Percentiles rank a stretch among this genome's conserved stretches.
phyloP scores from a whole-genome alignment of 2,113 vertebrate genomes.

The Actinemys pallida region DNA sequence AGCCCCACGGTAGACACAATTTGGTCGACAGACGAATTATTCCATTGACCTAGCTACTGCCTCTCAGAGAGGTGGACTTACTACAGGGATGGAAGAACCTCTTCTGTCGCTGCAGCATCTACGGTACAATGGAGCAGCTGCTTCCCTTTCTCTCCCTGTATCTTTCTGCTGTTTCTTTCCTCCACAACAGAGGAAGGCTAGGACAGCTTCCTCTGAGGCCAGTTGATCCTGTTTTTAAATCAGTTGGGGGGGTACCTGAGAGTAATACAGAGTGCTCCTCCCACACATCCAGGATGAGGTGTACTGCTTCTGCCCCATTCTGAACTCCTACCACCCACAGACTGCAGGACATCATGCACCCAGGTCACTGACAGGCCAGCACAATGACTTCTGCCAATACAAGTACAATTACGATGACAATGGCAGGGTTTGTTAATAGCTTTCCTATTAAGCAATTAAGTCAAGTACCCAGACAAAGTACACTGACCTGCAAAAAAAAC shows the following conservation, averaged over 20 bases:
- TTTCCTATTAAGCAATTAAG: background rate
- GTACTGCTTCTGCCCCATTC: background rate
- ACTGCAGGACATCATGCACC: background rate
- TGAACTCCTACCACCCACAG: background rate
- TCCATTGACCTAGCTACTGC: background rate
- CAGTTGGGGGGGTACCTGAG: background rate
- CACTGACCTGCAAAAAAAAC: background rate
- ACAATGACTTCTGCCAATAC: background rate
- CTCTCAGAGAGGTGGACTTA: background rate
- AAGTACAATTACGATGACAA: background rate
- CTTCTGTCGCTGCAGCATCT: background rate
- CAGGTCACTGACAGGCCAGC: background rate
- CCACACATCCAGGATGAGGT: too few relatives aligned
- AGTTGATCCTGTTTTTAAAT: background rate
- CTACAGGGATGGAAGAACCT: background rate
- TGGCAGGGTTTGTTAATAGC: background rate
- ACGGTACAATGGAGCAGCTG: background rate
- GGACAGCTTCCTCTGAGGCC: background rate
- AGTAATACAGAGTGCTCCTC: background rate
- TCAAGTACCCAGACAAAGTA: background rate
- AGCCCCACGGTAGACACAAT: background rate
- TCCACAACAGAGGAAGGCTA: background rate
- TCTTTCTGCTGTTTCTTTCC: background rate
- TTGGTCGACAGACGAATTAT: background rate
- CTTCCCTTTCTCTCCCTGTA: background rate